Evolutionary conservation across 2,888 invertebrate species (phyloP).

Genomic region (Altica lythri): DNA sequence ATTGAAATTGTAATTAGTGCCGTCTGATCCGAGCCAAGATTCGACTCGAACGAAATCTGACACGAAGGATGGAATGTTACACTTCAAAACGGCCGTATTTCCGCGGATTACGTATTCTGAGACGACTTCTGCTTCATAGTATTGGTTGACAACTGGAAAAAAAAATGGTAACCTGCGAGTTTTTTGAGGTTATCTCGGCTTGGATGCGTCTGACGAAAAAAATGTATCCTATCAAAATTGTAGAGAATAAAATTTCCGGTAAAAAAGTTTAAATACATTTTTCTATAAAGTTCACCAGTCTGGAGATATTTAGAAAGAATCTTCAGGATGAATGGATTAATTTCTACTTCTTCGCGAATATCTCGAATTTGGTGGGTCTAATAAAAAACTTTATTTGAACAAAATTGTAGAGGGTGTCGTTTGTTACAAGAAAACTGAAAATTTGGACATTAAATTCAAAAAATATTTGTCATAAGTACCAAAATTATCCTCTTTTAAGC

Average conservation of each 20-base stretch:
- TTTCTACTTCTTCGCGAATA: too few relatives aligned
- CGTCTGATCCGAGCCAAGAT: conserved; percentile 73
- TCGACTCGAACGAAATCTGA: conserved; percentile 90
- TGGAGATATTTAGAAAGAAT: too few relatives aligned
- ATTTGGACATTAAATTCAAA: too few relatives aligned
- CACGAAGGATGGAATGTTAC: conserved; percentile 88
- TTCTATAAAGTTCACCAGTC: too few relatives aligned
- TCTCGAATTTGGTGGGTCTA: too few relatives aligned
- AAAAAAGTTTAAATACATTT: too few relatives aligned
- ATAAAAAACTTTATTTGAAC: background rate
- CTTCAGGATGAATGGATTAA: too few relatives aligned
- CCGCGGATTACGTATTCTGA: conserved; percentile 89
- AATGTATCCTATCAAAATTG: too few relatives aligned
- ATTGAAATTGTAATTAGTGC: conserved; percentile 71
- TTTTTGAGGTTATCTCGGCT: too few relatives aligned
- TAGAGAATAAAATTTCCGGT: too few relatives aligned
- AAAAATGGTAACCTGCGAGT: too few relatives aligned
- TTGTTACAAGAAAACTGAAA: background rate
- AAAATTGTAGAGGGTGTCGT: background rate
- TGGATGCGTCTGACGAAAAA: background rate
- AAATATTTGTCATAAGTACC: conserved; percentile 54
- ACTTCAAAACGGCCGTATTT: conserved; percentile 85
- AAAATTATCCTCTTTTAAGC: conserved; percentile 64
- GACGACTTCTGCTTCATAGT: conserved; percentile 82
- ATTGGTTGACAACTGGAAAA: conserved; percentile 85